A percentile compares a stretch with the other conserved stretches of the same genome.
Evolutionary conservation across 2,797 vertebrate genomes (phyloP).

Genomic region (Florisuga fusca): DNA sequence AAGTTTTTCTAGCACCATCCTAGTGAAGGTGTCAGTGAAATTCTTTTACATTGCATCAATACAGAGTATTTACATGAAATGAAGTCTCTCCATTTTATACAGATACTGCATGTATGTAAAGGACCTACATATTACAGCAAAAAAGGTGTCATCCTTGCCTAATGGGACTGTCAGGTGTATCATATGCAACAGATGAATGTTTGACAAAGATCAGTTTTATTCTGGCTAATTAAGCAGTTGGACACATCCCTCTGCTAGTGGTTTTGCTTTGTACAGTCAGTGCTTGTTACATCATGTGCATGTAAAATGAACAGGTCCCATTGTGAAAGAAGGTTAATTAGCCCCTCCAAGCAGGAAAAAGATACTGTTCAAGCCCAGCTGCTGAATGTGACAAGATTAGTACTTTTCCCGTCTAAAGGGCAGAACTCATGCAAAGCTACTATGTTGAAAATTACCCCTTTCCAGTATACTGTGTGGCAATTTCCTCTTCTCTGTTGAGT

Average conservation of each 20-base stretch:
- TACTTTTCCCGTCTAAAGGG: constrained; percentile 70
- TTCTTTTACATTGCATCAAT: constrained; percentile 41
- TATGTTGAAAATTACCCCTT: constrained; percentile 62
- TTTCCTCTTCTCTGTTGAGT: constrained; percentile 39
- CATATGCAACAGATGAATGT: constrained; percentile 78
- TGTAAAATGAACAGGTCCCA: constrained; percentile 72
- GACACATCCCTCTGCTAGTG: constrained; percentile 78
- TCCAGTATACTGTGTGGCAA: constrained; percentile 43
- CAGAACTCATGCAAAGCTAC: constrained; percentile 66
- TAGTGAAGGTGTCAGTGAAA: constrained; percentile 40
- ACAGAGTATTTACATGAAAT: constrained; percentile 65
- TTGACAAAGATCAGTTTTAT: constrained; percentile 80
- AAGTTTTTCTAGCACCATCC: neutral
- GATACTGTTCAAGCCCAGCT: constrained; percentile 70
- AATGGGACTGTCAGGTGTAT: constrained; percentile 79
- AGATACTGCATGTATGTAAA: constrained; percentile 52
- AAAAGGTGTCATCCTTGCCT: constrained; percentile 71
- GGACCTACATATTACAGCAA: constrained; percentile 46
- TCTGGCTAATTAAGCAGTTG: constrained; percentile 81
- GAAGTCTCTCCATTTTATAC: constrained; percentile 57
- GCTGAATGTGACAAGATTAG: constrained; percentile 71
- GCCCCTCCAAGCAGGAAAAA: constrained; percentile 67
- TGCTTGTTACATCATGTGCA: constrained; percentile 68
- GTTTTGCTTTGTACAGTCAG: constrained; percentile 70
- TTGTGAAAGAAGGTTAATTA: constrained; percentile 82